Evolutionary conservation across 2,888 invertebrate genomes (phyloP), one percentile per base, ranked within the genome.

Genomic region (Tryphoninae sp.): DNA sequence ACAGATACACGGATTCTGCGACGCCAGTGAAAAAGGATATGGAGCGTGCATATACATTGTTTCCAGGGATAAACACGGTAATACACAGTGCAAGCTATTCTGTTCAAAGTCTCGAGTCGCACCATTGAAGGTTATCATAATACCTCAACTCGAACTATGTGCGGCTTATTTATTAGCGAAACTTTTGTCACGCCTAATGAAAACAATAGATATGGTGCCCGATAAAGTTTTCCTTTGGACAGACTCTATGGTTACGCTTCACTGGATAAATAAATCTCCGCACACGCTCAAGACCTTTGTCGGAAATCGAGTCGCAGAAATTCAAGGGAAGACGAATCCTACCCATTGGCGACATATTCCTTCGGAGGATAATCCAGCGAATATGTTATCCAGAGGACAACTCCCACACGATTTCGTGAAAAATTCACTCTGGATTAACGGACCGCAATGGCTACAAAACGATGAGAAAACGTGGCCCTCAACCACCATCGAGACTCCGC

Each of bases 1-100:
- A 2, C 67, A 81, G 65, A 0, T 78, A 1, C 80, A 80, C 23
- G 78, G 75, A 19, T 81, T 81, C n/a, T 80, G 78, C 26, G 69
- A 69, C 26, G 84, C 85, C 9, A 74, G 74, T 13, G 58, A 76
- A 23, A 58, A 1, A 7, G 84, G 78, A 9, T 81, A 78, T 42
- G 78, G 80, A n/a, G 71, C 78, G 1, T 83, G 80, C 9, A 53
- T 82, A 0, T 80, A 83, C 7, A 13, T 80, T 0, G 45, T 78
- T 19, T 77, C 80, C 8, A 55, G 26, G 11, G 64, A 72, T 11
- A 4, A 1, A 7, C 8, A 40, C 11, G 59, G 67, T 1, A 58
- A 19, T 0, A 33, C 2, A 26, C 26, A 26, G 3, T 26, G 26
- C 26, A 26, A 26, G 4, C 26, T 26, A 4, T 4, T 26, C 26